Conservation (phyloP, 1,140 invertebrate species). For the Scaptomyza graminum region DNA sequence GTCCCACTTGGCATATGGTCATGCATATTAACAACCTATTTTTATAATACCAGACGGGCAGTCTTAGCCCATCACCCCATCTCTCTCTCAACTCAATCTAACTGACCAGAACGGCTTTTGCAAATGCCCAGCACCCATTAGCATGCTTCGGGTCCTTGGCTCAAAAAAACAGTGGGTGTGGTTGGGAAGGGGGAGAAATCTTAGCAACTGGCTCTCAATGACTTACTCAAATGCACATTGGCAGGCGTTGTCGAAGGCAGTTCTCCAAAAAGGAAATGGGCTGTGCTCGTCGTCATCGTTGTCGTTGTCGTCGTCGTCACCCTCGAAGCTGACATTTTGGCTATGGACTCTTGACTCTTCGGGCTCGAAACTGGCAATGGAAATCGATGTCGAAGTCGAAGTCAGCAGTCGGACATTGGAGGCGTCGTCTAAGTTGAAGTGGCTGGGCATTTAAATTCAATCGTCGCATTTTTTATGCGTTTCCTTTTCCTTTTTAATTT, state of each 20-base stretch:
- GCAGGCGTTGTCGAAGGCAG: slow-evolving; percentile 38
- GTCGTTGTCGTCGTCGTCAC: slow-evolving; percentile 19
- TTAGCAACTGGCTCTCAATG: slow-evolving; percentile 44
- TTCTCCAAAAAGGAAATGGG: slow-evolving; percentile 46
- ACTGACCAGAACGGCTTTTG: slow-evolving; percentile 62
- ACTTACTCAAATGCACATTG: slow-evolving; percentile 73
- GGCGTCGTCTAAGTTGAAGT: slow-evolving; percentile 52
- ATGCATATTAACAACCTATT: slow-evolving; percentile 83
- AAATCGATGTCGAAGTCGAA: slow-evolving; percentile 7
- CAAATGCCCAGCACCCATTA: slow-evolving; percentile 42
- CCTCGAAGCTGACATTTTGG: slow-evolving; percentile 33
- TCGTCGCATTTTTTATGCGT: slow-evolving; percentile 76
- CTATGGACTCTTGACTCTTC: slow-evolving; percentile 27
- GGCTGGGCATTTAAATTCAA: slow-evolving; percentile 76
- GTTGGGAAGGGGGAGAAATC: slow-evolving; percentile 29
- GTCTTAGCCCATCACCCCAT: not conserved
- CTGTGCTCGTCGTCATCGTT: slow-evolving; percentile 18
- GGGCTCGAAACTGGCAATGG: not conserved
- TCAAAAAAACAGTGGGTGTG: no score
- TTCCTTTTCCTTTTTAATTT: slow-evolving; percentile 79
- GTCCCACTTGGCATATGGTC: slow-evolving; percentile 64
- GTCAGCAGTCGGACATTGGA: slow-evolving; percentile 9
- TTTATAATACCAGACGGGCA: slow-evolving; percentile 57
- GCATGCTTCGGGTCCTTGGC: slow-evolving; percentile 30
- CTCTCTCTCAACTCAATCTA: slow-evolving; percentile 13